Conservation (phyloP, 2,797 vertebrate genomes). For the Poecilia picta region DNA sequence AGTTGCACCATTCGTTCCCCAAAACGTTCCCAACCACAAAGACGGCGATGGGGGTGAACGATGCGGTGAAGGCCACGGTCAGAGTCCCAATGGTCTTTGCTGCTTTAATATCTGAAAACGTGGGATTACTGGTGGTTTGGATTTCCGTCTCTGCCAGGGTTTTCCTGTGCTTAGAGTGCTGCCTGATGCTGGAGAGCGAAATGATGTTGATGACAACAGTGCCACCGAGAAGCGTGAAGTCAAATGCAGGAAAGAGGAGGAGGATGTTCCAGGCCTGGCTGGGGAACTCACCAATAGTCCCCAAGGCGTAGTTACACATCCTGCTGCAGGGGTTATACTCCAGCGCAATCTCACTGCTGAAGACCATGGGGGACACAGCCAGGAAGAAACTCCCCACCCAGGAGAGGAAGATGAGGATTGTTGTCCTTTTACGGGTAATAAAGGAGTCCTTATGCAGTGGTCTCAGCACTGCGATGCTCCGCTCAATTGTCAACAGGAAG, state of each 20-base stretch:
- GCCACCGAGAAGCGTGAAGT: constrained; percentile 78
- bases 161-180: constrained; percentile 79
- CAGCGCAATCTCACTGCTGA: constrained; percentile 78
- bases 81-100: constrained; percentile 83
- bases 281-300: constrained; percentile 60
- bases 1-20: constrained; percentile 84
- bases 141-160: constrained; percentile 71
- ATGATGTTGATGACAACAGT: constrained; percentile 81
- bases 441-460: constrained; percentile 83
- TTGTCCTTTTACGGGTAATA: constrained; percentile 80
- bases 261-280: constrained; percentile 80
- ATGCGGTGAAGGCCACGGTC: constrained; percentile 81
- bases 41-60: constrained; percentile 84
- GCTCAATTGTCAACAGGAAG: constrained; percentile 81
- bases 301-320: constrained; percentile 84
- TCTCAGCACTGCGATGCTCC: constrained; percentile 81
- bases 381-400: constrained; percentile 83
- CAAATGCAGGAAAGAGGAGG: constrained; percentile 78
- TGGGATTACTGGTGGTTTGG: constrained; percentile 71
- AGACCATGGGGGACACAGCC: constrained; percentile 79
- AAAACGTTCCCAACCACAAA: constrained; percentile 84
- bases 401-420: constrained; percentile 76
- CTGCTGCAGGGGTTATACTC: constrained; percentile 85
- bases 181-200: constrained; percentile 81
- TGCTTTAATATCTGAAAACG: constrained; percentile 85